Evolutionary conservation across 2,113 vertebrate genomes (phyloP).

Genomic region (Neotoma lepida): DNA sequence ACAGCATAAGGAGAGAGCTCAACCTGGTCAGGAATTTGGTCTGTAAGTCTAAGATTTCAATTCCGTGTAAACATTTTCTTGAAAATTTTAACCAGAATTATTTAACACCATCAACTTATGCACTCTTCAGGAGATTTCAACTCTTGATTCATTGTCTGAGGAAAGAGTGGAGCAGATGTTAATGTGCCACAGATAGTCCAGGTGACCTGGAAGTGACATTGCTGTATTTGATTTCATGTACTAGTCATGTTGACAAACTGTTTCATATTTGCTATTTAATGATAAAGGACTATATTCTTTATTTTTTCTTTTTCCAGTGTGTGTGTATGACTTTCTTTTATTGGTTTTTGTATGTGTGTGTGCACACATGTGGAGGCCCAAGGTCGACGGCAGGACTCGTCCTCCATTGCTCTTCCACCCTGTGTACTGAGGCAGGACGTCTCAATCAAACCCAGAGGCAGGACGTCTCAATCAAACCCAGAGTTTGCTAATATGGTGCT

Average conservation of each 20-base stretch:
- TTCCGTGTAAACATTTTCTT: not conserved
- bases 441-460: not conserved
- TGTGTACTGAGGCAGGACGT: not conserved
- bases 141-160: not conserved
- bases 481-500: not conserved
- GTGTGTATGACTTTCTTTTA: not conserved
- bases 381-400: not conserved
- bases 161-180: not conserved
- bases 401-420: not conserved
- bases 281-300: not conserved
- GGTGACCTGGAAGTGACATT: not conserved
- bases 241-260: not conserved
- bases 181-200: not conserved
- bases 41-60: slow-evolving; percentile 15
- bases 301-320: too few relatives aligned
- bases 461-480: not conserved
- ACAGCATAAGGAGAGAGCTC: slow-evolving; percentile 46
- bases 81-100: slow-evolving; percentile 27
- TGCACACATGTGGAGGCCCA: too few relatives aligned
- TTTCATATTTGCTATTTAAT: not conserved
- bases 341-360: not conserved
- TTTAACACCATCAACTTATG: not conserved
- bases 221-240: not conserved
- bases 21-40: slow-evolving; percentile 3
- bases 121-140: not conserved